A percentile compares a stretch with the other conserved stretches of the same genome.
Conservation (phyloP, 2,113 vertebrate species). For the Lepus americanus region DNA sequence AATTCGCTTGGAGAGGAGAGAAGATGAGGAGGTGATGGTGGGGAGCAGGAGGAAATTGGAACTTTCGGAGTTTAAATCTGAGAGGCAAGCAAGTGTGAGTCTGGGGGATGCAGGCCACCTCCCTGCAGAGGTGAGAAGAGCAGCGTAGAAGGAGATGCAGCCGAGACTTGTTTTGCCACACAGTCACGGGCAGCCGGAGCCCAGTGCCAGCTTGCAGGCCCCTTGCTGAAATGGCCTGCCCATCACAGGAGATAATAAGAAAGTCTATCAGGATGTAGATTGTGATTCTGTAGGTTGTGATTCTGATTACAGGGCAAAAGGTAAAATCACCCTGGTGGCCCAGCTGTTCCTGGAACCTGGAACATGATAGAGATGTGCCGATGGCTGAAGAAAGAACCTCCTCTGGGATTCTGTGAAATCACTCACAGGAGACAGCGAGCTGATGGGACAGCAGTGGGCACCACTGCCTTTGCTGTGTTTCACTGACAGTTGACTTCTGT, state of each 20-base stretch:
- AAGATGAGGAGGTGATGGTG: background rate
- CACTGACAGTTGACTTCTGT: constrained; percentile 75
- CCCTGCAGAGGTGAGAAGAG: constrained; percentile 70
- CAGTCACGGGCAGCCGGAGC: constrained; percentile 71
- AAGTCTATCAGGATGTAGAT: constrained; percentile 80
- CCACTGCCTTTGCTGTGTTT: constrained; percentile 32
- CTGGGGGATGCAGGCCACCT: constrained; percentile 65
- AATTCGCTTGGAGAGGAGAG: background rate
- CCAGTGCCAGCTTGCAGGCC: constrained; percentile 73
- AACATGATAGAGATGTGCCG: constrained; percentile 72
- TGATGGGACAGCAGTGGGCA: constrained; percentile 63
- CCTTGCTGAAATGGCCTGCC: constrained; percentile 71
- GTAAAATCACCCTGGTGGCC: constrained; percentile 77
- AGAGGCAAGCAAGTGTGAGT: constrained; percentile 30
- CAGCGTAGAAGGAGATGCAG: constrained; percentile 67
- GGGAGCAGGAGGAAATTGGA: constrained; percentile 15
- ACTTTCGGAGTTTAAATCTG: constrained; percentile 42
- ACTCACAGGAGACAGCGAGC: constrained; percentile 19
- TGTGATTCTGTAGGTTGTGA: constrained; percentile 72
- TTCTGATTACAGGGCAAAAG: constrained; percentile 78
- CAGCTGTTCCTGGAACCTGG: constrained; percentile 71
- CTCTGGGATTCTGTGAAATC: constrained; percentile 60
- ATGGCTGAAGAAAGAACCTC: constrained; percentile 52
- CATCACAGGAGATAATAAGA: constrained; percentile 76
- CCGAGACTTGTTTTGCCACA: constrained; percentile 54